These are phyloP conservation scores for Ormyrus thymus DNA, from an alignment of 2,888 invertebrate genomes.

Conservation along the genomic window DNA sequence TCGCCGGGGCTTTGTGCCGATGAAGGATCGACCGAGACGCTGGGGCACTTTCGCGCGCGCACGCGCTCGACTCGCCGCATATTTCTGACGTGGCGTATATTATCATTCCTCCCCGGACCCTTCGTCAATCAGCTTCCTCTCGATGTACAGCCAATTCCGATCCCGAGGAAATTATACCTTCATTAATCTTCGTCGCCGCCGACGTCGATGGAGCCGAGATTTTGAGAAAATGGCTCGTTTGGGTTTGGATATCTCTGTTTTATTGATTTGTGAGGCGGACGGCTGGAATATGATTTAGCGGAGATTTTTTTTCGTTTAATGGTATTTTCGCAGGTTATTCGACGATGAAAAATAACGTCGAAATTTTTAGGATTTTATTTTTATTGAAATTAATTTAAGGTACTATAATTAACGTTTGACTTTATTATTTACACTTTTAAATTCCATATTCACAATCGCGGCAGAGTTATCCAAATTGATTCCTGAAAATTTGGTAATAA, in stretches of 20 bases:
- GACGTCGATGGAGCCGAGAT: not conserved
- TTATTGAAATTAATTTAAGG: too few relatives aligned
- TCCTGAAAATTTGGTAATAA: not conserved
- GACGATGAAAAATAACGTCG: too few relatives aligned
- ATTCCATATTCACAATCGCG: not conserved
- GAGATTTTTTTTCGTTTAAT: too few relatives aligned
- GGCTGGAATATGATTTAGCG: too few relatives aligned
- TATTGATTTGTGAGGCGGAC: too few relatives aligned
- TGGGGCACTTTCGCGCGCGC: constrained; percentile 66
- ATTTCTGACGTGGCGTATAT: constrained; percentile 62
- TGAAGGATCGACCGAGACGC: constrained; percentile 68
- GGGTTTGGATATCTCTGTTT: too few relatives aligned
- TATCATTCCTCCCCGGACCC: constrained; percentile 67
- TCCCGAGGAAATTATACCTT: constrained; percentile 13
- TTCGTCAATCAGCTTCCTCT: constrained; percentile 45
- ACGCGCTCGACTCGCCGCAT: constrained; percentile 66
- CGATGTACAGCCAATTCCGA: too few relatives aligned
- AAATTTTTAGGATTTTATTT: too few relatives aligned
- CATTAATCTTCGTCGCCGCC: constrained; percentile 28
- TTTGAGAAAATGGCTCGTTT: not conserved
- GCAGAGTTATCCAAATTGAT: not conserved
- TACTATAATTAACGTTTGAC: not conserved
- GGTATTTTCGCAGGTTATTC: too few relatives aligned
- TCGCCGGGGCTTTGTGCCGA: constrained; percentile 72
- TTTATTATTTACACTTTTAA: not conserved